Evolutionary conservation across 2,797 vertebrate species (phyloP), one percentile per base, ranked within the genome.

Genomic region (Lagodon rhomboides): DNA sequence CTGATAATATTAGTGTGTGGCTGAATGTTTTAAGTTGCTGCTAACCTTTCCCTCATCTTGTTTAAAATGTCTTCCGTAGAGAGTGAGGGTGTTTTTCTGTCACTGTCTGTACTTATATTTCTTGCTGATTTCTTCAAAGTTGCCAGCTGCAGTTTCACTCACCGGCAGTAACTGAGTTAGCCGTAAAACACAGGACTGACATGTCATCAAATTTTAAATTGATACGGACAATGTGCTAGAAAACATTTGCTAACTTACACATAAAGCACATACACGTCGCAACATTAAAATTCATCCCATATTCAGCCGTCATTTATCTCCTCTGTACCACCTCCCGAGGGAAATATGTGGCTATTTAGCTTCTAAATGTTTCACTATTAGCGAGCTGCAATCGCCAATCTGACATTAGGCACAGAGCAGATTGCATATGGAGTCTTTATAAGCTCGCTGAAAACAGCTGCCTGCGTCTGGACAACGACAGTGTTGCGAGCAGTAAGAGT

Each of bases 321-420:
- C 50, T 55, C 20, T 46, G 16, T 4, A 43, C 12, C 23, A 44
- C 16, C 22, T 60, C 25, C 12, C 46, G 46, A 59, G 60, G 60
- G 25, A 71, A 59, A 58, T 50, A 49, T 65, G 10, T 61, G n/a
- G 49, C 18, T 67, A 38, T 72, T 18, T 17, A 30, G 69, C 17
- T 12, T 4, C 34, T 61, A 30, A 25, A 58, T 70, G 61, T 7
- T 27, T 38, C 38, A 38, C 38, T 38, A 38, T 38, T 38, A 38
- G 38, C 38, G 38, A 11, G 38, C 38, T 38, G 38, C 38, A 38
- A 11, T 38, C 38, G 11, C 10, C 38, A 38, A 10, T 38, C 10
- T 38, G 38, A 10, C 38, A 56, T 55, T 63, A 49, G 5, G 23
- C 44, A 54, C 46, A 30, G 20, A 12, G 13, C 3, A 60, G 34